phyloP scores from a whole-genome alignment of 2,113 vertebrate genomes.

The Eretmochelys imbricata region DNA sequence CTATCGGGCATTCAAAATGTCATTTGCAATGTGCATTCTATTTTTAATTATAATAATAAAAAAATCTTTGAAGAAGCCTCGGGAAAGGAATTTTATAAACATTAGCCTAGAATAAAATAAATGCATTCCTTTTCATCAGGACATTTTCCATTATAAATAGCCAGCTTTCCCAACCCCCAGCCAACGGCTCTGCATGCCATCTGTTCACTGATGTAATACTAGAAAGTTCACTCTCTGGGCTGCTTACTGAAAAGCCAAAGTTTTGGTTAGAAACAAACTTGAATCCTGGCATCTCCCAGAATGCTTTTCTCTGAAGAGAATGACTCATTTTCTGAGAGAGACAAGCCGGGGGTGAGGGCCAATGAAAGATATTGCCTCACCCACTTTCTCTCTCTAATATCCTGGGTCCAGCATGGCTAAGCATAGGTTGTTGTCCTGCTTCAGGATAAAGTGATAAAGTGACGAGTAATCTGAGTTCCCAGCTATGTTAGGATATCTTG shows the following conservation, averaged over 20 bases:
- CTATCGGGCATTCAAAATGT: constrained; percentile 55
- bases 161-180: constrained; percentile 64
- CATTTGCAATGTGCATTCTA: constrained; percentile 43
- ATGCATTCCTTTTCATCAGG: constrained; percentile 73
- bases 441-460: neutral
- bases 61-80: constrained; percentile 61
- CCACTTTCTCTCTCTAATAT: neutral
- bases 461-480: neutral
- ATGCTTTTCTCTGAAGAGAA: neutral
- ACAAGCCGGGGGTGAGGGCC: accelerated
- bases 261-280: constrained; percentile 54
- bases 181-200: constrained; percentile 73
- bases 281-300: neutral
- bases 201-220: constrained; percentile 75
- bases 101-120: constrained; percentile 76
- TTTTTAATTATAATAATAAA: constrained; percentile 59
- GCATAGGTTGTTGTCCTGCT: neutral
- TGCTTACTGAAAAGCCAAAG: constrained; percentile 50
- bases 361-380: neutral
- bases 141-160: constrained; percentile 80
- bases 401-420: neutral
- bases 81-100: constrained; percentile 76
- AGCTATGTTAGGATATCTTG: neutral
- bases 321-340: neutral
- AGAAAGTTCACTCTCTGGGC: constrained; percentile 54